Evolutionary conservation across 2,888 invertebrate genomes (phyloP), one percentile per base, ranked within the genome.

Genomic region (Ellobium chinense): DNA sequence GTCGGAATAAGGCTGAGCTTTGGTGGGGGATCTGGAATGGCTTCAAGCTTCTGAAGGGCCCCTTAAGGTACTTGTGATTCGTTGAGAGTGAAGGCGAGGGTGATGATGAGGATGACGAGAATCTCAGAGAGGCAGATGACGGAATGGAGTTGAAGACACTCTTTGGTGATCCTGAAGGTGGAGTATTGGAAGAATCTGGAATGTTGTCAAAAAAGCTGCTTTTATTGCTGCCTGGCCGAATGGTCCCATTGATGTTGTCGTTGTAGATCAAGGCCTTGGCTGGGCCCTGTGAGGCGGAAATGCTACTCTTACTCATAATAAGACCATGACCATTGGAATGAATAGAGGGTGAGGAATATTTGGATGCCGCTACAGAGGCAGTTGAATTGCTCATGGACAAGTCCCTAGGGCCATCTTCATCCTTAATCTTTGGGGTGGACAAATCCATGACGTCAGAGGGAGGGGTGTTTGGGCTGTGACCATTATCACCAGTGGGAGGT

Each of bases 141-240:
- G 77, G 77, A 77, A 77, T 69, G 58, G 69, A 69, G 46, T 37
- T 77, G 39, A 77, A 69, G 69, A 39, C 69, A 69, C 77, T 63
- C 66, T 77, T 68, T 65, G 77, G 77, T 77, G 77, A 69, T 36
- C 24, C 66, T 65, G 76, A 66, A 27, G 76, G 27, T 24, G 34
- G n/a, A 29, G 56, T 9, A 24, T 24, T 66, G 21, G n/a, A 37
- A 14, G 65, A 36, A 34, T 62, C 62, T 63, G 62, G 39, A 46
- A 54, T 39, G 54, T 63, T 76, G 54, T 76, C 27, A 9, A 24
- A n/a, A 5, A 36, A 31, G 54, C n/a, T 54, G 54, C 36, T 54
- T 56, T 18, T 76, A 24, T 34, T 36, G 31, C 21, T 2, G 72
- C 27, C 60, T 24, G 0, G 7, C 24, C 34, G n/a, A 37, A 12